These are phyloP conservation scores for Trichopria drosophilae DNA, from an alignment of 2,888 invertebrate species.

Conservation along the genomic window DNA sequence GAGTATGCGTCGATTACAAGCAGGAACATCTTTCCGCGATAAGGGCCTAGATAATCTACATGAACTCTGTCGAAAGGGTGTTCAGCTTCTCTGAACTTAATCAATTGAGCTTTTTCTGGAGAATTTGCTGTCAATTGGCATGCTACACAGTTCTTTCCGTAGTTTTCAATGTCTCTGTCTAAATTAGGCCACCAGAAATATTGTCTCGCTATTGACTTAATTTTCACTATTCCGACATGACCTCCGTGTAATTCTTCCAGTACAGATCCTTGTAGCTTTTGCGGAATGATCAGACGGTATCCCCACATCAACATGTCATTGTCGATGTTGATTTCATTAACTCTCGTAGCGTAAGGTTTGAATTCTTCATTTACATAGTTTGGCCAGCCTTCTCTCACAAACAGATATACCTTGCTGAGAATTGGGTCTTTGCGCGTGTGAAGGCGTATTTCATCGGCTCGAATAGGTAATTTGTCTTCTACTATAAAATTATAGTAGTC, in stretches of 20 bases:
- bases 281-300: constrained; percentile 38
- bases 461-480: constrained; percentile 13
- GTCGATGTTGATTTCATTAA: constrained; percentile 20
- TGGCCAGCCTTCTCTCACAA: constrained; percentile 24
- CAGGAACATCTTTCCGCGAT: constrained; percentile 32
- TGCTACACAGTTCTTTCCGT: constrained; percentile 24
- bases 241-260: constrained; percentile 38
- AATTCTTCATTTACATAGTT: not conserved
- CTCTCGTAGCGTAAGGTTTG: constrained; percentile 8
- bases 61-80: constrained; percentile 31
- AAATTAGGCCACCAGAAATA: constrained; percentile 41
- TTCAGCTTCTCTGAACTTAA: constrained; percentile 32
- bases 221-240: constrained; percentile 40
- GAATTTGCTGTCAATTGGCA: constrained; percentile 30
- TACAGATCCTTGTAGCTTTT: constrained; percentile 28
- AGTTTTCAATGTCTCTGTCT: constrained; percentile 32
- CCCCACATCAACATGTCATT: constrained; percentile 36
- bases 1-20: constrained; percentile 35
- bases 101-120: constrained; percentile 30
- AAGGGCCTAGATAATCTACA: constrained; percentile 34
- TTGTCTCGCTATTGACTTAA: constrained; percentile 39
- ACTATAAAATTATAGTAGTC: constrained; percentile 28
- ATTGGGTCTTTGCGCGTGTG: constrained; percentile 12
- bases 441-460: constrained; percentile 11
- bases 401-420: constrained; percentile 23